Base-by-base conservation (phyloP, 2,113 vertebrate genomes). In the Herpetotheres cachinnans region DNA sequence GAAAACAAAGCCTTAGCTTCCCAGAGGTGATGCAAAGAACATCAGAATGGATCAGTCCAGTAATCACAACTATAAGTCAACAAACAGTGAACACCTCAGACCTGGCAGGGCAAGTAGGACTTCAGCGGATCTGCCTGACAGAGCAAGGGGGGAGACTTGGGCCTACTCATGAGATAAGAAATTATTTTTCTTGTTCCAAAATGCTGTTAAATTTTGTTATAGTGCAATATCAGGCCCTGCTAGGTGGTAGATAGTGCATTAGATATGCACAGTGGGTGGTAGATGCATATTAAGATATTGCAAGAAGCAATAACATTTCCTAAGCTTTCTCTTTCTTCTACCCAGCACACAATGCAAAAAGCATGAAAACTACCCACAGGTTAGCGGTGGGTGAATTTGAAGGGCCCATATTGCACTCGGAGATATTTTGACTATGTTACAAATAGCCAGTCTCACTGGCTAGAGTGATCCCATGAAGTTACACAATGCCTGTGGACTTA, bases 241-340 rank as follows among this genome's bases (percentile, higher is more conserved):
- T 80, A 90, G 50, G 95, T 78, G 89, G 93, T 94, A 96, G 95
- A 96, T 95, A 93, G 55, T 8, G 36, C 63, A 90, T 86, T 90
- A 96, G 95, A 96, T 96, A 96, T 77, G 78, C 85, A 93, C 82
- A 90, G 92, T 82, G 90, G 92, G 87, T 95, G 95, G 96, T 96
- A 96, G 95, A 97, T 96, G 44, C 40, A 26, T 82, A 66, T 91
- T 95, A 97, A 97, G 96, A 97, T 97, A 95, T 1, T 32, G 3
- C n/a, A 77, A 73, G 91, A 88, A 88, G 82, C 74, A 96, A 91
- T 94, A 93, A 80, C 5, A 0, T 95, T 97, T 95, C 89, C 94
- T 96, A 95, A 92, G 95, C 91, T 97, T 94, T 95, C 94, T 93
- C 91, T 76, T 85, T 84, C 76, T 89, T 72, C 69, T 79, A 69